Evolutionary conservation across 2,113 vertebrate genomes (phyloP), one percentile per base, ranked within the genome.

Genomic region (Eptesicus fuscus): DNA sequence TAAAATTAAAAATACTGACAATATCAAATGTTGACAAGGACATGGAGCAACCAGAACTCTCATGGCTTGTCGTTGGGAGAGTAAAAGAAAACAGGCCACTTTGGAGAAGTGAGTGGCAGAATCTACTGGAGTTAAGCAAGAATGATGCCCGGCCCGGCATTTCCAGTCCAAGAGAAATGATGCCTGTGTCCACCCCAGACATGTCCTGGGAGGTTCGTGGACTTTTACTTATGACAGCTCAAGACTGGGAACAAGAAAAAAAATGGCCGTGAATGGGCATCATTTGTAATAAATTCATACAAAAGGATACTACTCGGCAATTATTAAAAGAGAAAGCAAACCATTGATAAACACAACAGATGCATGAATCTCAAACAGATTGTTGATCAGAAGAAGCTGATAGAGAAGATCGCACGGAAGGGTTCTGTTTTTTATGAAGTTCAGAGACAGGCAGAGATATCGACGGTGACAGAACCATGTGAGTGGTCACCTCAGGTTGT

Each of bases 171-270:
- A 5, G 65, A 51, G 32, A 25, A 47, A 40, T 0, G 2, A 6
- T 0, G 7, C 30, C 0, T 1, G 1, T 7, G 28, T 10, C 20
- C 12, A 2, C 32, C 44, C 13, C 42, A 30, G 16, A 7, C 0
- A 3, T 0, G 0, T 0, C 0, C 6, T 0, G 32, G 44, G 7
- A 30, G 6, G 35, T 10, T 13, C 82, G 0, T 13, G 20, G 51
- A 23, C 20, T 77, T 73, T 59, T 12, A 12, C 40, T 22, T 9
- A 16, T 14, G 23, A 44, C 28, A 59, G 86, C 47, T 47, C 78
- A 40, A 49, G 53, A 4, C 44, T 14, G 35, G 44, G 22, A 25
- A 3, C 10, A 2, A 59, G 20, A 56, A 56, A 56, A 56, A 56
- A 23, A 59, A 59, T 9, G 56, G 56, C 22, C 56, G 23, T 23